phyloP scores from a whole-genome alignment of 2,888 invertebrate genomes.

The Drosophila atroscutellata region DNA sequence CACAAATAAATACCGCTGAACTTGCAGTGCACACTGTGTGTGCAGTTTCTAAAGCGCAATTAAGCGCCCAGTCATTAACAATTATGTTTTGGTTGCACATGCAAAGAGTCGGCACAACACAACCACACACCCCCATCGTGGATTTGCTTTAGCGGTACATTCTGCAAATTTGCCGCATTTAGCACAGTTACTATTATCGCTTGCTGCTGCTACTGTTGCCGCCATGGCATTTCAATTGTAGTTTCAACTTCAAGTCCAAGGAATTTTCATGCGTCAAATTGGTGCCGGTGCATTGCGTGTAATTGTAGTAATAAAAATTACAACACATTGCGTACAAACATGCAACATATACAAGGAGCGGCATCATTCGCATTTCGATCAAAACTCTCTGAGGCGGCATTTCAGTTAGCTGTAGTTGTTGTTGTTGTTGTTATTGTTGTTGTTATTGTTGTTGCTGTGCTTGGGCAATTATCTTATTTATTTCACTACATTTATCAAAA shows the following conservation, averaged over 20 bases:
- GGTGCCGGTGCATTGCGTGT: slow-evolving; percentile 75
- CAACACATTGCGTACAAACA: slow-evolving; percentile 77
- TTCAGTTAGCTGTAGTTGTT: slow-evolving; percentile 6
- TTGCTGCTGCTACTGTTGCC: slow-evolving; percentile 31
- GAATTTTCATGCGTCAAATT: slow-evolving; percentile 78
- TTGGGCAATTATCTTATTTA: slow-evolving; percentile 73
- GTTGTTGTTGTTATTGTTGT: neutral
- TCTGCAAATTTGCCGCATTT: slow-evolving; percentile 70
- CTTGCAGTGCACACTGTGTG: slow-evolving; percentile 55
- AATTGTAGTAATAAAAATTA: slow-evolving; percentile 78
- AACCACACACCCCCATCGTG: neutral
- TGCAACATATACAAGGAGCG: slow-evolving; percentile 59
- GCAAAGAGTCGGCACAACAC: slow-evolving; percentile 40
- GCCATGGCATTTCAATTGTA: slow-evolving; percentile 55
- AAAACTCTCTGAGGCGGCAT: slow-evolving; percentile 13
- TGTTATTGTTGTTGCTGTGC: slow-evolving; percentile 26
- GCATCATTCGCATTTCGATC: slow-evolving; percentile 21
- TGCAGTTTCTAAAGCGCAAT: slow-evolving; percentile 62
- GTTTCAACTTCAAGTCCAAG: slow-evolving; percentile 54
- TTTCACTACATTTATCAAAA: slow-evolving; percentile 72
- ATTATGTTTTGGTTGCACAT: slow-evolving; percentile 71
- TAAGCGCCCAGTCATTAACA: slow-evolving; percentile 76
- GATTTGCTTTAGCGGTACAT: slow-evolving; percentile 21
- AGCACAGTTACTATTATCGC: slow-evolving; percentile 47
- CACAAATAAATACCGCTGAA: slow-evolving; percentile 44